Conservation (phyloP, 2,888 invertebrate genomes). For the Euspilapteryx auroguttella region DNA sequence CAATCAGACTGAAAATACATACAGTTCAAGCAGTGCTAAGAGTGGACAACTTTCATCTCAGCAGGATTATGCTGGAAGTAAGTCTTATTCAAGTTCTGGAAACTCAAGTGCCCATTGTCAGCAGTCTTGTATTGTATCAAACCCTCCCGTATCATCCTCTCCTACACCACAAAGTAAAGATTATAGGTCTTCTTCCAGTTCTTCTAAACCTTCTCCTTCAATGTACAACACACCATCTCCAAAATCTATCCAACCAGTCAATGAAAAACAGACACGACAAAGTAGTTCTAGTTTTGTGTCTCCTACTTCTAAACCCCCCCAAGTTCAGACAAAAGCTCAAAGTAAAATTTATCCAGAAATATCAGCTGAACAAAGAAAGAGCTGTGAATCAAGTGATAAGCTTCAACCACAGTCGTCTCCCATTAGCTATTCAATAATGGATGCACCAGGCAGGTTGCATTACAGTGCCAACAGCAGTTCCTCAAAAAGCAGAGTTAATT, state of each 20-base stretch:
- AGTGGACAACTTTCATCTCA: constrained; percentile 55
- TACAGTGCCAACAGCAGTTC: constrained; percentile 60
- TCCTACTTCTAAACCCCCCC: constrained; percentile 51
- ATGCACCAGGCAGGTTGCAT: constrained; percentile 65
- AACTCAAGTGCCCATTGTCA: constrained; percentile 63
- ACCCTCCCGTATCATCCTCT: constrained; percentile 59
- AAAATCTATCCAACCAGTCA: constrained; percentile 22
- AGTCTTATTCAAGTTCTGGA: constrained; percentile 63
- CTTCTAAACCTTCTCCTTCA: constrained; percentile 44
- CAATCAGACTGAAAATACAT: constrained; percentile 59
- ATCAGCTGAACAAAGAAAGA: constrained; percentile 51
- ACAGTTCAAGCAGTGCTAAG: constrained; percentile 58
- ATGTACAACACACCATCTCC: constrained; percentile 45
- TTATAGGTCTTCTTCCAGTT: constrained; percentile 62
- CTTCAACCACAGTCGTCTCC: constrained; percentile 68
- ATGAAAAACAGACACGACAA: constrained; percentile 33
- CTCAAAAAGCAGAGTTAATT: constrained; percentile 48
- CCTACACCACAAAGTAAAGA: constrained; percentile 62
- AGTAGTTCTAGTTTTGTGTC: constrained; percentile 53
- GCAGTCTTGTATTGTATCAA: constrained; percentile 75
- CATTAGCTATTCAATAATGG: constrained; percentile 77
- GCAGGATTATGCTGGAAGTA: constrained; percentile 62
- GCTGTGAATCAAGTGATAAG: constrained; percentile 57
- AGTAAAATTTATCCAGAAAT: constrained; percentile 77
- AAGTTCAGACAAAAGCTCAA: constrained; percentile 76